A percentile compares a stretch with the other conserved stretches of the same genome.
phyloP scores from a whole-genome alignment of 2,797 vertebrate genomes.

The Chloroceryle amazona region DNA sequence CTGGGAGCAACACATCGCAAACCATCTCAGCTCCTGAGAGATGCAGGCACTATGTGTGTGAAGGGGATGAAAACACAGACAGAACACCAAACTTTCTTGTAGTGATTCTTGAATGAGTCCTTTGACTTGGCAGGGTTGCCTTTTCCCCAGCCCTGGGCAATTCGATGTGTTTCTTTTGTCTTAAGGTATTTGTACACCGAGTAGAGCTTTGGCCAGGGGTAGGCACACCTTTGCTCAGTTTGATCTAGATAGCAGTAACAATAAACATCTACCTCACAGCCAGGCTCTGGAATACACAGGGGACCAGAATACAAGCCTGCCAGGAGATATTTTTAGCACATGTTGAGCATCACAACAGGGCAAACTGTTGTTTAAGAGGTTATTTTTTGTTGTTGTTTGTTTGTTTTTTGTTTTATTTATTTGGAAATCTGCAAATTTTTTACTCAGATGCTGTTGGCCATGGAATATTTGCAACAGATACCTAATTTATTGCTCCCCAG shows the following conservation, averaged over 20 bases:
- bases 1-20: neutral
- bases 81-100: neutral
- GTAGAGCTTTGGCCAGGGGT: neutral
- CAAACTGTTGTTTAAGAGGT: neutral
- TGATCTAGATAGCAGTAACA: neutral
- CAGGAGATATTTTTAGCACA: neutral
- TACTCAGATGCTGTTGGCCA: neutral
- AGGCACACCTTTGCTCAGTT: neutral
- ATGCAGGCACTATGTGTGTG: rapidly evolving
- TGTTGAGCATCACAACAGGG: neutral
- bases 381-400: neutral
- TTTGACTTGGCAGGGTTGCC: neutral
- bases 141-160: neutral
- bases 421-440: neutral
- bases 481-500: neutral
- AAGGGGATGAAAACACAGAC: neutral
- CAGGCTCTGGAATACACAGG: neutral
- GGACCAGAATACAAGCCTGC: rapidly evolving
- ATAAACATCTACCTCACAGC: neutral
- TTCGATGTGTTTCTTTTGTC: neutral
- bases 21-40: neutral
- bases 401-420: neutral
- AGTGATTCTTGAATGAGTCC: neutral
- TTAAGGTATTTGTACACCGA: neutral
- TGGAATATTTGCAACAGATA: neutral